phyloP scores from a whole-genome alignment of 2,888 invertebrate genomes.

The Nomada hirtipes region DNA sequence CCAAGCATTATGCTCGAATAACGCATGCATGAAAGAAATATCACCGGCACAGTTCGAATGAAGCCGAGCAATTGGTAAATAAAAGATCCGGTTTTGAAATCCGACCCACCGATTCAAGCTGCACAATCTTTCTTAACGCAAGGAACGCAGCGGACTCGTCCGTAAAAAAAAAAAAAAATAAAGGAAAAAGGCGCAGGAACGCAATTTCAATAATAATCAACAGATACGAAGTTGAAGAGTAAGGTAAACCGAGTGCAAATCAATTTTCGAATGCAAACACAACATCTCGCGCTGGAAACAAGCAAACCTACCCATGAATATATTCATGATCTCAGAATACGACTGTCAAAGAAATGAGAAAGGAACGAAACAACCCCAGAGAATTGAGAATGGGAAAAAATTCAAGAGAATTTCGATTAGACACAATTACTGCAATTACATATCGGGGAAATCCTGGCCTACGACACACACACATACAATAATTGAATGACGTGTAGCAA shows the following conservation, averaged over 20 bases:
- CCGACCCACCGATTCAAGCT: neutral
- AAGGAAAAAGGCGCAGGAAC: neutral
- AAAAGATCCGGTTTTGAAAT: no score
- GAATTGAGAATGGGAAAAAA: neutral
- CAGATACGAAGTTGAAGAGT: neutral
- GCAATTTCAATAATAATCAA: neutral
- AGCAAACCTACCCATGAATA: neutral
- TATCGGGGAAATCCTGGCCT: no score
- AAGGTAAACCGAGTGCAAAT: neutral
- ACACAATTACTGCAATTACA: neutral
- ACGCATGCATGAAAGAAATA: no score
- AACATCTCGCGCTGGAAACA: neutral
- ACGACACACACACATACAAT: neutral
- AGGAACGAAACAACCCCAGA: neutral
- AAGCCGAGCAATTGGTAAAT: no score
- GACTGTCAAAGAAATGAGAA: neutral
- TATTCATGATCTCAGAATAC: neutral
- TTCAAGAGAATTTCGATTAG: neutral
- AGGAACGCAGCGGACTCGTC: no score
- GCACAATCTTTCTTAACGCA: neutral
- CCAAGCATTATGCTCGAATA: no score
- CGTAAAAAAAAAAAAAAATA: no score
- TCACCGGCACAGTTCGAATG: no score
- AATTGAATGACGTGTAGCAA: neutral
- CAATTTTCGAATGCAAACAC: neutral